Evolutionary conservation across 1,140 invertebrate species (phyloP), one percentile per base, ranked within the genome.

Genomic region (Aphaenogaster rudis): DNA sequence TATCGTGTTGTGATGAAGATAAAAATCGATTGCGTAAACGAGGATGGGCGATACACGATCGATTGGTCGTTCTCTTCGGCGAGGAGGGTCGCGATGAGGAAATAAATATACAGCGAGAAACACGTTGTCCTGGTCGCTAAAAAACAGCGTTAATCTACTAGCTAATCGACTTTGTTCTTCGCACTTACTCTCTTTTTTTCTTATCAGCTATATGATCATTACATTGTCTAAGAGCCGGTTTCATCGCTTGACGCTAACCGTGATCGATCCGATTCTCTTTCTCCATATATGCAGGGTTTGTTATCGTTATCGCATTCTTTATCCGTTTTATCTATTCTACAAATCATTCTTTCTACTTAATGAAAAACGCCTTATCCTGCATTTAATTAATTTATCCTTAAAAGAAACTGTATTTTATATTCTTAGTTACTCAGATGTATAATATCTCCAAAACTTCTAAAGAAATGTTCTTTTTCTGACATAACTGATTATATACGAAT

Each of bases 31-130:
- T 28, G 67, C 17, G 28, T 45, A 63, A 82, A 74, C 54, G 69
- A 48, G 28, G 36, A 0, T 39, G 2, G 28, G 39, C 13, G 48
- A 52, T 59, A 64, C 72, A 21, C 61, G 87, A 88, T 86, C 76
- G 63, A 89, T 80, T 76, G 81, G 42, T 88, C 81, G 72, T 76
- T 57, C 39, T 63, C 57, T 88, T 63, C 57, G 66, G 64, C 28
- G 17, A 74, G 48, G 52, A 78, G 87, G 64, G 50, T 59, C 50
- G 45, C 80, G 50, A 50, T 64, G 45, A 57, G 45, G 80, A 89
- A 88, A 86, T 72, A 88, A 88, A 88, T 74, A 89, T 52, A 59
- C 50, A 61, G 42, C 45, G 88, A 54, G 28, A 74, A 74, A 88
- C 45, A 21, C 66, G 36, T 86, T 67, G 45, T 84, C 52, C 82